These are phyloP conservation scores for Agrochola lota DNA, from an alignment of 2,888 invertebrate species.

Conservation along the genomic window DNA sequence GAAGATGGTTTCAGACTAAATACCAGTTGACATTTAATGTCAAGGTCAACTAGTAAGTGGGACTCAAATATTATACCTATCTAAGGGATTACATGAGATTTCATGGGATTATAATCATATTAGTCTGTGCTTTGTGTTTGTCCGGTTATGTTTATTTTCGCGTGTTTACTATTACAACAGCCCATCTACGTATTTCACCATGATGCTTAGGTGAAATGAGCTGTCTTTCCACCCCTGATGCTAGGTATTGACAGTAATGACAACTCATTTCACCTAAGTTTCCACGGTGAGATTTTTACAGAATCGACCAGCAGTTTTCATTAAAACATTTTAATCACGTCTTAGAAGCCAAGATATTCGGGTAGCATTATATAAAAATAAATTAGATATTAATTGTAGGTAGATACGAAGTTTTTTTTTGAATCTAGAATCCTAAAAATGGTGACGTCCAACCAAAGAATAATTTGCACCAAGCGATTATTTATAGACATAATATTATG, in stretches of 20 bases:
- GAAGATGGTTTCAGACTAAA: conserved; percentile 33
- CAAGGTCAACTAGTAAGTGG: conserved; percentile 21
- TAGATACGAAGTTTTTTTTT: no score
- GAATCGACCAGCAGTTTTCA: background rate
- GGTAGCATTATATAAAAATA: no score
- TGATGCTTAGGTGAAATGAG: no score
- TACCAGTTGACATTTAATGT: conserved; percentile 38
- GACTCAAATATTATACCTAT: conserved; percentile 8
- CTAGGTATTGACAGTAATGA: no score
- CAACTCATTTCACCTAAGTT: no score
- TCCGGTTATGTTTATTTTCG: background rate
- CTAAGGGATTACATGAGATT: background rate
- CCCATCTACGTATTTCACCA: no score
- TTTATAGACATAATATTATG: background rate
- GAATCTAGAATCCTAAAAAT: no score
- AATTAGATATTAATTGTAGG: background rate
- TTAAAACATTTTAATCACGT: background rate
- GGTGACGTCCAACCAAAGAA: background rate
- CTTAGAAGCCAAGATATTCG: background rate
- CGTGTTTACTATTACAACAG: background rate
- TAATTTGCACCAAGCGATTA: background rate
- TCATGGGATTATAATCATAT: conserved; percentile 1
- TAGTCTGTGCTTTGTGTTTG: background rate
- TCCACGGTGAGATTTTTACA: no score
- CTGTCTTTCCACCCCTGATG: no score